Evolutionary conservation across 2,113 vertebrate species (phyloP).

Genomic region (Actenoides hombroni): DNA sequence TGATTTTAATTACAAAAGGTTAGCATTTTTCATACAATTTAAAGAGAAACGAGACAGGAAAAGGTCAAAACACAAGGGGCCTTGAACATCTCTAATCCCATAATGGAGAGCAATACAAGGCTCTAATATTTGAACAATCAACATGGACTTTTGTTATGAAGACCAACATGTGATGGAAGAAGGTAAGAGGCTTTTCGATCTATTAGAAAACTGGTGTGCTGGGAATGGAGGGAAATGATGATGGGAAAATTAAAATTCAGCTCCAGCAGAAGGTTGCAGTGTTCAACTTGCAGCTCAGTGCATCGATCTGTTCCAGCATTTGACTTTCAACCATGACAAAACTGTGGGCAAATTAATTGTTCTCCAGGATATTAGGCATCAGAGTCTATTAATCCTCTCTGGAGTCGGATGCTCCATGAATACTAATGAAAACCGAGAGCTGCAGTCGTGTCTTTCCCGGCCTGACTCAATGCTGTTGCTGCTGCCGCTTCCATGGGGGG

Average conservation of each 20-base stretch:
- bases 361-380: conserved; percentile 99
- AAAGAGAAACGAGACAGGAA: conserved; percentile 48
- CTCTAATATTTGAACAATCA: conserved; percentile 55
- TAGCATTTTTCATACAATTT: conserved; percentile 47
- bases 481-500: conserved; percentile 42
- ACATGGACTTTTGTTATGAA: conserved; percentile 56
- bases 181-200: conserved; percentile 75
- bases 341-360: conserved; percentile 99
- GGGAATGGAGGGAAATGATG: conserved; percentile 85
- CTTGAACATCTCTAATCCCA: conserved; percentile 38
- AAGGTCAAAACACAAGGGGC: conserved; percentile 59
- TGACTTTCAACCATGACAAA: conserved; percentile 99
- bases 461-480: conserved; percentile 38
- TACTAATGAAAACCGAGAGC: conserved; percentile 90
- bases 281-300: conserved; percentile 87
- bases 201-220: conserved; percentile 78
- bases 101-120: conserved; percentile 46
- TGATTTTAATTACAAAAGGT: conserved; percentile 61
- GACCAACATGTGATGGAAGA: conserved; percentile 59
- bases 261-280: conserved; percentile 90
- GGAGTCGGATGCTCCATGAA: conserved; percentile 89
- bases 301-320: conserved; percentile 99
- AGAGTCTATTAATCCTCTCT: conserved; percentile 99
- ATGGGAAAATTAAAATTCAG: conserved; percentile 95
- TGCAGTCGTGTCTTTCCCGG: conserved; percentile 77